A percentile compares a stretch with the other conserved stretches of the same genome.
Evolutionary conservation across 2,888 invertebrate species (phyloP).

Genomic region (Aplocera efformata): DNA sequence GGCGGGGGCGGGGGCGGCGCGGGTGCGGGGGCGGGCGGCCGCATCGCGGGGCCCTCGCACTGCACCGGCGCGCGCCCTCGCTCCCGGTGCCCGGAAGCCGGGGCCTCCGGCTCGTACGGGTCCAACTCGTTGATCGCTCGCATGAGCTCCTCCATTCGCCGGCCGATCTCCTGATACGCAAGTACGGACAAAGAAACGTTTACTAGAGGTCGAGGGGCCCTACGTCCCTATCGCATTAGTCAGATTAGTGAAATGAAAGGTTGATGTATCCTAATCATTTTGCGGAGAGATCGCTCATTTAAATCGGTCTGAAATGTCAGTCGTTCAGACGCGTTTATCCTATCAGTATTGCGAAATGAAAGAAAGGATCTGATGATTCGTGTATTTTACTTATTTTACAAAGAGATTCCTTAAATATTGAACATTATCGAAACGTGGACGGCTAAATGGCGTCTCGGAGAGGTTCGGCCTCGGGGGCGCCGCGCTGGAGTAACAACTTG

Average conservation of each 20-base stretch:
- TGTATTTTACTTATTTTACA: conserved; percentile 62
- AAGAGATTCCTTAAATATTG: conserved; percentile 51
- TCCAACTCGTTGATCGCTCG: conserved; percentile 87
- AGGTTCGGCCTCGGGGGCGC: conserved; percentile 90
- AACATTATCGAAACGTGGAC: conserved; percentile 46
- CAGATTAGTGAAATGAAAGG: conserved; percentile 64
- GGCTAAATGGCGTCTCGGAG: conserved; percentile 82
- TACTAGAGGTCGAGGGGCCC: conserved; percentile 48
- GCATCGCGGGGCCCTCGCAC: too few relatives aligned
- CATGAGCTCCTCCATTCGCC: conserved; percentile 86
- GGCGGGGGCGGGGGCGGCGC: conserved; percentile 12
- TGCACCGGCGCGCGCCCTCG: conserved; percentile 81
- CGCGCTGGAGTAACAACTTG: conserved; percentile 92
- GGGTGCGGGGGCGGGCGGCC: conserved; percentile 51
- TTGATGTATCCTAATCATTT: conserved; percentile 64
- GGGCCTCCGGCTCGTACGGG: conserved; percentile 82
- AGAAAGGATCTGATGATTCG: conserved; percentile 62
- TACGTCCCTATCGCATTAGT: conserved; percentile 26
- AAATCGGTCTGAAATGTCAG: too few relatives aligned
- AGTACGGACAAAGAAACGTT: conserved; percentile 77
- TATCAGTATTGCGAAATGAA: conserved; percentile 63
- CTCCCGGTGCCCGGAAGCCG: too few relatives aligned
- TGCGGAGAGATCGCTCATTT: conserved; percentile 47
- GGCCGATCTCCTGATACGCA: conserved; percentile 85
- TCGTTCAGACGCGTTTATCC: conserved; percentile 7